These are phyloP conservation scores for Platynereis dumerilii DNA, from an alignment of 2,888 invertebrate species.

Conservation along the genomic window DNA sequence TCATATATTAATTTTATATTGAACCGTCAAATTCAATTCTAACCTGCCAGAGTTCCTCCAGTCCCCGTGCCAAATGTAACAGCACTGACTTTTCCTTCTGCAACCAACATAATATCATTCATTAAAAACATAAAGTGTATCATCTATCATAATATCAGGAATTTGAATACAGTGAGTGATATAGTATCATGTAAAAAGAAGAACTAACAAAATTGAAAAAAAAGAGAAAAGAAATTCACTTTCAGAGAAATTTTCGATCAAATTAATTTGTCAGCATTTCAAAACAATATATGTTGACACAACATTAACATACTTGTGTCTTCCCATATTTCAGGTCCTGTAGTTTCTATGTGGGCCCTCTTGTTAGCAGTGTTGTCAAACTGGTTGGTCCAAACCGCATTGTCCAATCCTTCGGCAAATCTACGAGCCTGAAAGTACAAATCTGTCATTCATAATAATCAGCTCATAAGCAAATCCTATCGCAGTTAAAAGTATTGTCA, in stretches of 20 bases:
- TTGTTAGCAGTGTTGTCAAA: slow-evolving; percentile 63
- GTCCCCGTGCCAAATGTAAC: slow-evolving; percentile 62
- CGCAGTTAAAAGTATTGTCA: too few species aligned
- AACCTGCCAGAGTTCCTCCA: slow-evolving; percentile 62
- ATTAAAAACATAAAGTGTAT: slow-evolving; percentile 3
- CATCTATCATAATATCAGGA: too few species aligned
- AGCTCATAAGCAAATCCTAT: too few species aligned
- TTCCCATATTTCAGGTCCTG: slow-evolving; percentile 63
- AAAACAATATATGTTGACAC: too few species aligned
- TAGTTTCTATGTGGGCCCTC: slow-evolving; percentile 60
- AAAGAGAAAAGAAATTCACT: too few species aligned
- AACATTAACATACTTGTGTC: slow-evolving; percentile 56
- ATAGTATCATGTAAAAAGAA: too few species aligned
- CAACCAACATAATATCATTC: slow-evolving; percentile 19
- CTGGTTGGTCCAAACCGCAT: slow-evolving; percentile 63
- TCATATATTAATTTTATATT: not conserved
- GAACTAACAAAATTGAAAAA: too few species aligned
- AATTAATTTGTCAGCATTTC: too few species aligned
- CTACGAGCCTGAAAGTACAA: slow-evolving; percentile 45
- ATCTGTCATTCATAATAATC: not conserved
- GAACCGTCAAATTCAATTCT: slow-evolving; percentile 12
- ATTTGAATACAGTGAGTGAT: too few species aligned
- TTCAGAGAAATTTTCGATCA: too few species aligned
- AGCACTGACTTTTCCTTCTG: slow-evolving; percentile 59
- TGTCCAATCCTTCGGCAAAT: slow-evolving; percentile 58